These are phyloP conservation scores for Oryzias javanicus DNA, from an alignment of 2,113 vertebrate species.

Conservation along the genomic window DNA sequence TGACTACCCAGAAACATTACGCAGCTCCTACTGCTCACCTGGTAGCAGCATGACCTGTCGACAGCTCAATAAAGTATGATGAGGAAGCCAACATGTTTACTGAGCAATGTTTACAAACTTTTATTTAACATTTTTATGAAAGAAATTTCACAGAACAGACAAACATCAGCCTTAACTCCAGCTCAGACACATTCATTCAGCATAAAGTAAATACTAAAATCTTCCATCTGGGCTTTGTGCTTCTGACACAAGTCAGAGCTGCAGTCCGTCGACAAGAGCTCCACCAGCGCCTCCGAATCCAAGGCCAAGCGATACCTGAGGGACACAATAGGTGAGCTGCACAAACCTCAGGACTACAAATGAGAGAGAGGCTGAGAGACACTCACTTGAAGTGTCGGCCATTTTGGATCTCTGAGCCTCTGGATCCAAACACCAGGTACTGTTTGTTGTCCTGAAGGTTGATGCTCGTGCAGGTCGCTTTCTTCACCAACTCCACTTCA, in stretches of 20 bases:
- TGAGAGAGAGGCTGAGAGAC: background rate
- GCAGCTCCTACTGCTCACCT: no score
- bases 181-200: background rate
- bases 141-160: no score
- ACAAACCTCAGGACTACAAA: background rate
- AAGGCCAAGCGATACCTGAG: constrained; percentile 86
- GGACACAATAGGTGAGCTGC: background rate
- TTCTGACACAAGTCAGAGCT: background rate
- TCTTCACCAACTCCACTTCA: constrained; percentile 84
- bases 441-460: constrained; percentile 72
- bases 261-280: constrained; percentile 79
- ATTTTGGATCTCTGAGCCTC: constrained; percentile 69
- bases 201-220: constrained; percentile 24
- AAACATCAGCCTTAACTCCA: no score
- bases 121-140: no score
- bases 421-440: constrained; percentile 87
- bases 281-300: constrained; percentile 85
- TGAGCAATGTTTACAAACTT: no score
- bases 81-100: no score
- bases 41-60: no score
- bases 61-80: no score
- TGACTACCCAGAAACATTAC: no score
- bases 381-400: constrained; percentile 31
- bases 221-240: background rate
- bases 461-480: constrained; percentile 77